A percentile compares a stretch with the other conserved stretches of the same genome.
phyloP scores from a whole-genome alignment of 2,797 vertebrate species.

The Chanos chanos region DNA sequence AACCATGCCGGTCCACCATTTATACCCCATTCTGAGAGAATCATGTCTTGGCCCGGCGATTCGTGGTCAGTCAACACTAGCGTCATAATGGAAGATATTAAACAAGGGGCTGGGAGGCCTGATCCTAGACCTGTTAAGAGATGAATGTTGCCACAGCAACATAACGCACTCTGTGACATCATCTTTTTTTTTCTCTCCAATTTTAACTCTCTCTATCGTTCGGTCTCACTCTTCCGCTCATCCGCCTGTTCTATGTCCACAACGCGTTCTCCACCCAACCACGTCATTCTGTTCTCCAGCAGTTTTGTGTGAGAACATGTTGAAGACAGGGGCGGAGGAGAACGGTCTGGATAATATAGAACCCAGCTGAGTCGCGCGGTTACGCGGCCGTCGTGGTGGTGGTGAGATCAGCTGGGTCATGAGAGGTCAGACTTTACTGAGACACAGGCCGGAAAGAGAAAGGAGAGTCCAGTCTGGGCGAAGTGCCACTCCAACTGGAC shows the following conservation, averaged over 20 bases:
- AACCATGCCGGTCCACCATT: no score
- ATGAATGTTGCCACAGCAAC: no score
- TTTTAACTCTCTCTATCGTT: no score
- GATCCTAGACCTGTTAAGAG: no score
- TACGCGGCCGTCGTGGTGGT: slow-evolving; percentile 33
- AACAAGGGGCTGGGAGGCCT: no score
- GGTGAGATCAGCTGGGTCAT: slow-evolving; percentile 36
- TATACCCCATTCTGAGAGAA: no score
- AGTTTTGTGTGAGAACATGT: slow-evolving; percentile 2
- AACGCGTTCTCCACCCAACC: background rate
- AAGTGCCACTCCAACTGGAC: background rate
- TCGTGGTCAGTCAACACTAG: no score
- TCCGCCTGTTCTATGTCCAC: no score
- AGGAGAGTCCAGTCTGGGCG: background rate
- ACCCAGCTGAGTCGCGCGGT: slow-evolving; percentile 37
- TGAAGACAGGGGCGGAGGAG: slow-evolving; percentile 5
- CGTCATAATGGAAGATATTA: no score
- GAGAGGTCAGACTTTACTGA: slow-evolving; percentile 11
- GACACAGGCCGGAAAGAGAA: slow-evolving; percentile 5
- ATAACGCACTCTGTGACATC: background rate
- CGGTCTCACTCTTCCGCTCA: no score
- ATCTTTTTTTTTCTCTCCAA: background rate
- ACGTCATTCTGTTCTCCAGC: background rate
- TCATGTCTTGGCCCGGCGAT: no score
- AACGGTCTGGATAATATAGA: slow-evolving; percentile 11